A percentile compares a stretch with the other conserved stretches of the same genome.
phyloP scores from a whole-genome alignment of 2,113 vertebrate genomes.

The Dicentrarchus labrax region DNA sequence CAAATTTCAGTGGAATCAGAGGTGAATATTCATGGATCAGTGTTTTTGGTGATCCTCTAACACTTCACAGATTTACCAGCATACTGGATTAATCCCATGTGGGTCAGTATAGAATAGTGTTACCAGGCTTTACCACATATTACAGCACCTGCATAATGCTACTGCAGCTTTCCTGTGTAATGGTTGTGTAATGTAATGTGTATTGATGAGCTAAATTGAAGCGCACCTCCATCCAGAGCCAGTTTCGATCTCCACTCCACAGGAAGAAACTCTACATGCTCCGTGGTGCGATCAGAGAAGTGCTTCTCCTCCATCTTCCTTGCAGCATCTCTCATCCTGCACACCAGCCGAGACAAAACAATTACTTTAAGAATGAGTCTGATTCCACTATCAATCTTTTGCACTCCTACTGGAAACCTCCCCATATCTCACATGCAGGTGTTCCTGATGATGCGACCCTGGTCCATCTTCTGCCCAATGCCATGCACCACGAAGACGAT shows the following conservation, averaged over 20 bases:
- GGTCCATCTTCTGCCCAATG: slow-evolving; percentile 99
- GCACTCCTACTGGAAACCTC: background rate
- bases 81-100: too few species aligned
- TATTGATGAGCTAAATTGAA: background rate
- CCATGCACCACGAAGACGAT: slow-evolving; percentile 98
- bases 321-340: slow-evolving; percentile 96
- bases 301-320: slow-evolving; percentile 97
- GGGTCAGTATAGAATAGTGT: too few species aligned
- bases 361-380: background rate
- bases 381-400: background rate
- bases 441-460: slow-evolving; percentile 97
- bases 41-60: too few species aligned
- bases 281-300: slow-evolving; percentile 90
- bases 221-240: slow-evolving; percentile 93
- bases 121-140: too few species aligned
- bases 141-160: too few species aligned
- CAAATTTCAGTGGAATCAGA: too few species aligned
- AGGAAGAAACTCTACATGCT: slow-evolving; percentile 95
- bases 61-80: too few species aligned
- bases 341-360: slow-evolving; percentile 26
- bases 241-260: slow-evolving; percentile 98
- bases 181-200: too few species aligned
- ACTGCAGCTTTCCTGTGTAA: background rate
- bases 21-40: too few species aligned
- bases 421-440: slow-evolving; percentile 92